Percentiles rank a stretch among this genome's conserved stretches.
Conservation (phyloP, 2,113 vertebrate genomes). For the pig (Sus scrofa) region T2T-Sscrofa CM000815.6:132111001-132111500, state of each 20-base stretch:
- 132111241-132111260: background rate
- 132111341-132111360: slow-evolving; percentile 28
- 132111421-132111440: background rate
- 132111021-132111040: background rate
- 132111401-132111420: background rate
- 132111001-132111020: background rate
- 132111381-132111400: slow-evolving; percentile 59
- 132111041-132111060: background rate
- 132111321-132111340: background rate
- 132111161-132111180: background rate
- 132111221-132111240: background rate
- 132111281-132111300: background rate
- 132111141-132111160: background rate
- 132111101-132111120: background rate
- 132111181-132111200: background rate
- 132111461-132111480: background rate
- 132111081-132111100: background rate
- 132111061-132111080: background rate
- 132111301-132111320: background rate
- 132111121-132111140: background rate
- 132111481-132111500: background rate
- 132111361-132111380: slow-evolving; percentile 46
- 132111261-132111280: background rate
- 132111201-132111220: background rate
- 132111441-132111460: background rate